phyloP scores from a whole-genome alignment of 2,888 invertebrate species.

The Hyalella azteca region DNA sequence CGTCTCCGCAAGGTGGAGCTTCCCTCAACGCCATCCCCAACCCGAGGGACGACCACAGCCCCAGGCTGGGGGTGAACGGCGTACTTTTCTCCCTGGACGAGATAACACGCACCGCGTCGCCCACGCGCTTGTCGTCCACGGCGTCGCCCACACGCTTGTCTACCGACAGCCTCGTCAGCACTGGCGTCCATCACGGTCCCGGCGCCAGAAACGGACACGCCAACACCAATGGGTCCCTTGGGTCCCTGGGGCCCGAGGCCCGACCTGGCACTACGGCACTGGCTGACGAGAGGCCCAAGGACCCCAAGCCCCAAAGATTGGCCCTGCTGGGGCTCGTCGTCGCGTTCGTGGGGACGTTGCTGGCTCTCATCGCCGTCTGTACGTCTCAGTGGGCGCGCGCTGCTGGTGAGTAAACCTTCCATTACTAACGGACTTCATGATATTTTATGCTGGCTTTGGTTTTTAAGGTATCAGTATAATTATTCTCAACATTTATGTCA shows the following conservation, averaged over 20 bases:
- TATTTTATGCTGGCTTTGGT: too few relatives aligned
- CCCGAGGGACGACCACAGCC: background rate
- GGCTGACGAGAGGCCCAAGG: background rate
- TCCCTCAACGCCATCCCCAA: background rate
- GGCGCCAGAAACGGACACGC: background rate
- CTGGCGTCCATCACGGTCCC: background rate
- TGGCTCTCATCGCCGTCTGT: background rate
- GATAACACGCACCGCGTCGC: background rate
- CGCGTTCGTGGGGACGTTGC: background rate
- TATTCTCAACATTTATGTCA: too few relatives aligned
- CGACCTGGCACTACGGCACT: constrained; percentile 12
- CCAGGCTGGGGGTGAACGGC: background rate
- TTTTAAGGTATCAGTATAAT: too few relatives aligned
- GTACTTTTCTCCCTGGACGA: background rate
- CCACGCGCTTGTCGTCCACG: background rate
- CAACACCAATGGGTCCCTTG: background rate
- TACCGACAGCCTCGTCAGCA: background rate
- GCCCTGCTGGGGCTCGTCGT: background rate
- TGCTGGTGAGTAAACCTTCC: background rate
- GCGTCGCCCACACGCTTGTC: background rate
- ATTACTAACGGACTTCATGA: too few relatives aligned
- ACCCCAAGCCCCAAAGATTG: background rate
- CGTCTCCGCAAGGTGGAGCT: too few relatives aligned
- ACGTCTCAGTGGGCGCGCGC: constrained; percentile 22
- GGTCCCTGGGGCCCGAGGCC: background rate